phyloP scores from a whole-genome alignment of 1,140 invertebrate genomes.

The Ruditapes philippinarum region DNA sequence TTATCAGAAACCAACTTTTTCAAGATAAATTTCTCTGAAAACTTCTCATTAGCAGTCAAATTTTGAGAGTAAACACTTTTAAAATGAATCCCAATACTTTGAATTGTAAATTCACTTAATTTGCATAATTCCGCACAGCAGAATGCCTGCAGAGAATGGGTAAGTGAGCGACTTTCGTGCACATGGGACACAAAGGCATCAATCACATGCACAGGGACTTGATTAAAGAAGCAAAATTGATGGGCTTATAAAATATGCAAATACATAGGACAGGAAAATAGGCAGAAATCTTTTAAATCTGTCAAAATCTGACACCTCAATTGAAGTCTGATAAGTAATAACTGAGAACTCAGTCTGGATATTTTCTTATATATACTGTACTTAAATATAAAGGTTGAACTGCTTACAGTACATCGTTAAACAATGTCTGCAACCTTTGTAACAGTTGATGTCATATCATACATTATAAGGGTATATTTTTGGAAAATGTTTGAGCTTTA shows the following conservation, averaged over 20 bases:
- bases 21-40: no score
- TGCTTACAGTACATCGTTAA: no score
- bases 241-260: slow-evolving; percentile 34
- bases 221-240: slow-evolving; percentile 7
- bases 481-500: no score
- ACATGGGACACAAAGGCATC: not conserved
- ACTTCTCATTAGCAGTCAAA: not conserved
- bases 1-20: no score
- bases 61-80: not conserved
- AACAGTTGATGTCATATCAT: no score
- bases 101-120: slow-evolving; percentile 27
- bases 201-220: not conserved
- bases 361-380: no score
- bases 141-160: not conserved
- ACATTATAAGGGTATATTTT: no score
- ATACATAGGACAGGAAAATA: not conserved
- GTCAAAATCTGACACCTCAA: not conserved
- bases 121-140: not conserved
- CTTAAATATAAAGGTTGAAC: no score
- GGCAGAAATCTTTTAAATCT: not conserved
- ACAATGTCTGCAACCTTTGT: no score
- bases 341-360: not conserved
- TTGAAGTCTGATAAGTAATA: not conserved
- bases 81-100: slow-evolving; percentile 3
- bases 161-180: not conserved